Evolutionary conservation across 2,888 invertebrate genomes (phyloP), one percentile per base, ranked within the genome.

Genomic region (Petrophora chlorosata): DNA sequence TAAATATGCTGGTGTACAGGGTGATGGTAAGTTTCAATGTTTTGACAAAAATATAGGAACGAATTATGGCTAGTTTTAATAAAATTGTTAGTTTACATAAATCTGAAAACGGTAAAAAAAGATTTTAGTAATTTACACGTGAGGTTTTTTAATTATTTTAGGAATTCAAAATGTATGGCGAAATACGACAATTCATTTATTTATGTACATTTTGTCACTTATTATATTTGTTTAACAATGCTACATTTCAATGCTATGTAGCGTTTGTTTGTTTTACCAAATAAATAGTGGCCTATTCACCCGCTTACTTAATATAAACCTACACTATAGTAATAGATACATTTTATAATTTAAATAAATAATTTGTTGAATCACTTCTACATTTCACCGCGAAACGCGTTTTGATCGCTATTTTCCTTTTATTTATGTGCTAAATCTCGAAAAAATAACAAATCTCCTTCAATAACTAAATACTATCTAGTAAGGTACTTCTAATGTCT

Each of bases 341-440:
- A 73, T 72, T 66, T 59, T 52, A 63, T 63, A 64, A 65, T 54
- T 51, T 68, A 67, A 65, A 66, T 69, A 67, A 65, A 65, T 67
- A 65, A 62, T 67, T 52, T 52, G 41, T 54, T 56, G 17, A 67
- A 68, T 72, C 69, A 70, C 70, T 67, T 51, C 43, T 19, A 56
- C 63, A 70, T 62, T 70, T 71, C 67, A 38, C 67, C 46, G 26
- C 61, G 67, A 68, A 65, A 70, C 56, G 60, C 49, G 8, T 10
- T 19, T 14, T 28, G 26, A 19, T 25, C 13, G 8, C 14, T 30
- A 26, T 9, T 9, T 28, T 29, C 16, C 30, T 19, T 4, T 32
- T 10, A 26, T 10, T 10, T 7, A 5, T 14, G 3, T 12, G n/a
- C 3, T 25, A 14, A 23, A 3, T 8, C 9, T 12, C 17, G 9